A percentile compares a stretch with the other conserved stretches of the same genome.
Evolutionary conservation across 2,888 invertebrate genomes (phyloP).

Genomic region (Agrochola litura): DNA sequence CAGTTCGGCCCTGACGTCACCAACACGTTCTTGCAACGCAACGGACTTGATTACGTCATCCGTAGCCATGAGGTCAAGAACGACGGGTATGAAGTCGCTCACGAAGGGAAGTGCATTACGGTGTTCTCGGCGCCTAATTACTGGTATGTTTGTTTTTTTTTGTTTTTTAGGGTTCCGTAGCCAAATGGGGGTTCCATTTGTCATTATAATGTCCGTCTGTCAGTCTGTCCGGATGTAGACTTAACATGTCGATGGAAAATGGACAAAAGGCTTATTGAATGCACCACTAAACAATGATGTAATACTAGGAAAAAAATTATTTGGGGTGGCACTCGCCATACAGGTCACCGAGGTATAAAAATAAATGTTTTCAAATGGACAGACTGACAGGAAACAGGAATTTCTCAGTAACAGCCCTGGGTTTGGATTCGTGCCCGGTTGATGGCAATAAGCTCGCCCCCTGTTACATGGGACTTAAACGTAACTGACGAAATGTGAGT

Average conservation of each 20-base stretch:
- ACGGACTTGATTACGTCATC: slow-evolving; percentile 98
- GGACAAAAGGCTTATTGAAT: too few relatives aligned
- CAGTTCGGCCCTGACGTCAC: slow-evolving; percentile 99
- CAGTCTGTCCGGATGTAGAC: neutral
- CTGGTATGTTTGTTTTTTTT: slow-evolving; percentile 92
- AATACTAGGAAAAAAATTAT: too few relatives aligned
- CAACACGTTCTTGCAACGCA: slow-evolving; percentile 94
- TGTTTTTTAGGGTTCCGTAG: neutral
- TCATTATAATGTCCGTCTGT: neutral
- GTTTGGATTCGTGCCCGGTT: neutral
- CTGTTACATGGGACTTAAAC: too few relatives aligned
- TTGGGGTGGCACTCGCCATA: neutral
- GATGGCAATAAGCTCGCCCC: neutral
- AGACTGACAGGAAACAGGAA: neutral
- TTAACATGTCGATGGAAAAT: neutral
- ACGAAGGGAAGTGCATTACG: slow-evolving; percentile 98
- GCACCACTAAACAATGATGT: neutral
- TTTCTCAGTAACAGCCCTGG: neutral
- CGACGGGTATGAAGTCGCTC: slow-evolving; percentile 98
- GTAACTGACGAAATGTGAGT: too few relatives aligned
- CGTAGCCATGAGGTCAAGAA: slow-evolving; percentile 99
- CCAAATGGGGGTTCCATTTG: too few relatives aligned
- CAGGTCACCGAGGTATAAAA: neutral
- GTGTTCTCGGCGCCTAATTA: slow-evolving; percentile 99
- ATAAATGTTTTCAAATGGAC: neutral